These are phyloP conservation scores for Chaetodon trifascialis DNA, from an alignment of 2,113 vertebrate genomes.

Conservation along the genomic window DNA sequence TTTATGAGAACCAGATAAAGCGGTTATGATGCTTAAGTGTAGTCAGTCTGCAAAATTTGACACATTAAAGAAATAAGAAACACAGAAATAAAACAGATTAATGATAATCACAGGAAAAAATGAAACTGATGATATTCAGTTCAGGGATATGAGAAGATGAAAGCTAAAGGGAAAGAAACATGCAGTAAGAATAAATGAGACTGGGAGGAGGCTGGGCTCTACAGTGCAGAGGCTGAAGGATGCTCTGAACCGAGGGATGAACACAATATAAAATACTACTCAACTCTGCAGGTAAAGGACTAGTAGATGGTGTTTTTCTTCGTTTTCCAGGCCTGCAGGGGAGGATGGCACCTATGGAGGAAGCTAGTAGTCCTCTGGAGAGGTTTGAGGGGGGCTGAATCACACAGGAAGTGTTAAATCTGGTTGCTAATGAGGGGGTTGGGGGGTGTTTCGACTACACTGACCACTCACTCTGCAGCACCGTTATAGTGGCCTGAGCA, in stretches of 20 bases:
- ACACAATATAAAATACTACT: slow-evolving; percentile 22
- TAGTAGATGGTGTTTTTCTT: slow-evolving; percentile 24
- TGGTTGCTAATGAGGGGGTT: not conserved
- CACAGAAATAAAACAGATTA: not conserved
- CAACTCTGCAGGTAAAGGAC: slow-evolving; percentile 6
- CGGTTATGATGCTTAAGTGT: not conserved
- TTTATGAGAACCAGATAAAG: not conserved
- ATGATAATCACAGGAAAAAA: not conserved
- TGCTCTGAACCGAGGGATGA: slow-evolving; percentile 1
- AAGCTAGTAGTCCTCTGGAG: slow-evolving; percentile 48
- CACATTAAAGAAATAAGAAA: not conserved
- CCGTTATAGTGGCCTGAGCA: slow-evolving; percentile 95
- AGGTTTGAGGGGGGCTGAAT: slow-evolving; percentile 51
- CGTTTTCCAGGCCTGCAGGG: slow-evolving; percentile 24
- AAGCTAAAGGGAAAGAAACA: not conserved
- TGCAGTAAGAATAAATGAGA: slow-evolving; percentile 11
- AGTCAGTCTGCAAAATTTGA: not conserved
- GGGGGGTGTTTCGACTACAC: slow-evolving; percentile 43
- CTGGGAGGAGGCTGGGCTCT: not conserved
- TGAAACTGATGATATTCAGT: not conserved
- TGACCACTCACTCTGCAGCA: slow-evolving; percentile 97
- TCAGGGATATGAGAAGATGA: slow-evolving; percentile 3
- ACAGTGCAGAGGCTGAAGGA: slow-evolving; percentile 5
- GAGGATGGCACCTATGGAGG: slow-evolving; percentile 45
- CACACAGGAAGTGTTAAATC: slow-evolving; percentile 29